Conservation (phyloP, 2,113 vertebrate species). For the Cercopithecus mona region DNA sequence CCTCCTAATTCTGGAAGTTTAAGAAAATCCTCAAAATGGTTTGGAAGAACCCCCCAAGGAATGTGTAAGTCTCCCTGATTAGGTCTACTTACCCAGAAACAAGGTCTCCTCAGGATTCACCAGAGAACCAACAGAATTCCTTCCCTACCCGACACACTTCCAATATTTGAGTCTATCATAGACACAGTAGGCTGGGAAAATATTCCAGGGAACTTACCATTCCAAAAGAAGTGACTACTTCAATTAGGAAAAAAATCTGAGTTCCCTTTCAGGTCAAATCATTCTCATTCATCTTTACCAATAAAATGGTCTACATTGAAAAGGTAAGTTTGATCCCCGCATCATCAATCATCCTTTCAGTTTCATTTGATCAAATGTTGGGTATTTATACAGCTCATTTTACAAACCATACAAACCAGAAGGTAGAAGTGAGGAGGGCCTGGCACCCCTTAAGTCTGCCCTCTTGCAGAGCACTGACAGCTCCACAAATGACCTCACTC, state of each 20-base stretch:
- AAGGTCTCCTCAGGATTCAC: neutral
- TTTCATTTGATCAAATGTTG: neutral
- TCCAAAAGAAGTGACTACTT: neutral
- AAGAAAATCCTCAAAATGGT: neutral
- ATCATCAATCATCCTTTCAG: neutral
- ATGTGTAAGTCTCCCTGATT: neutral
- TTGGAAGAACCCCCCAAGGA: neutral
- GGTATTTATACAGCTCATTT: neutral
- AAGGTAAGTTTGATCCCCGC: neutral
- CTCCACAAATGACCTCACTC: neutral
- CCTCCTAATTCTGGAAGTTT: neutral
- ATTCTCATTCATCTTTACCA: conserved; percentile 30
- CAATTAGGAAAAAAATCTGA: neutral
- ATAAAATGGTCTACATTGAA: neutral
- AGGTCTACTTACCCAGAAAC: neutral
- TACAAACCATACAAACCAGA: neutral
- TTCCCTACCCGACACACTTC: neutral
- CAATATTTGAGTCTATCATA: neutral
- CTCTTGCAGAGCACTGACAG: neutral
- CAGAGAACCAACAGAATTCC: neutral
- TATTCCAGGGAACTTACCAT: neutral
- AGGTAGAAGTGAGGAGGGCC: neutral
- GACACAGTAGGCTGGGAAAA: neutral
- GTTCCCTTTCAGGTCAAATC: neutral
- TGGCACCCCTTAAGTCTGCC: neutral